Conservation (phyloP, 2,888 invertebrate genomes). For the Pseudoips prasinana region DNA sequence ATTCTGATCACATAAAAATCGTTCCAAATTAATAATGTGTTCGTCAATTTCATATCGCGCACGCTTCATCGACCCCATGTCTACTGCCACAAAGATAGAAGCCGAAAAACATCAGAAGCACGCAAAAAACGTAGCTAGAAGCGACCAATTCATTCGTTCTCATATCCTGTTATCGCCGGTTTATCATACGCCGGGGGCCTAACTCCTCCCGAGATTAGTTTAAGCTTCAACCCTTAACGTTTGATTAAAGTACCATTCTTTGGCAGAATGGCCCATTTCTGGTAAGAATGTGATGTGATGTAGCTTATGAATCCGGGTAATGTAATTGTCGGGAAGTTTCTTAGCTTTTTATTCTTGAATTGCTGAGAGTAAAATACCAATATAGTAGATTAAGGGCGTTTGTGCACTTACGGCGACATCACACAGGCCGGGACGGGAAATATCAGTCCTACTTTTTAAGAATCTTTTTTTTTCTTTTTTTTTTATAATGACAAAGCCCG, state of each 20-base stretch:
- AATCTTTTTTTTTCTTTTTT: too few species aligned
- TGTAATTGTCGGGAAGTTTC: not conserved
- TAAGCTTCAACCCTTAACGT: slow-evolving; percentile 72
- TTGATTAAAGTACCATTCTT: slow-evolving; percentile 68
- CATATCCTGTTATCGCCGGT: slow-evolving; percentile 76
- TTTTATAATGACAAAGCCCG: too few species aligned
- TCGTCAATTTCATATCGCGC: slow-evolving; percentile 1
- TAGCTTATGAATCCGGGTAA: not conserved
- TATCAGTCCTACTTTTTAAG: too few species aligned
- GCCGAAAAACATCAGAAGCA: slow-evolving; percentile 41
- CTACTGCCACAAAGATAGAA: slow-evolving; percentile 38
- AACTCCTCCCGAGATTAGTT: slow-evolving; percentile 71
- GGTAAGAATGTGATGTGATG: slow-evolving; percentile 6
- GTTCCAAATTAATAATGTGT: too few species aligned
- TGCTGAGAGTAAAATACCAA: not conserved
- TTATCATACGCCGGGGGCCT: slow-evolving; percentile 73
- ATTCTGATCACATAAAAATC: too few species aligned
- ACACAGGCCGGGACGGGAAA: too few species aligned
- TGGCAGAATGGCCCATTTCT: slow-evolving; percentile 31
- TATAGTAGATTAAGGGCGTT: too few species aligned
- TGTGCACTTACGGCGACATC: too few species aligned
- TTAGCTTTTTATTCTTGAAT: not conserved
- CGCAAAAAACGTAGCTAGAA: slow-evolving; percentile 69
- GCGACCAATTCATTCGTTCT: slow-evolving; percentile 73
- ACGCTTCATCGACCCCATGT: slow-evolving; percentile 9